A percentile compares a stretch with the other conserved stretches of the same genome.
Evolutionary conservation across 2,113 vertebrate genomes (phyloP).

Genomic region (Aplodontia rufa): DNA sequence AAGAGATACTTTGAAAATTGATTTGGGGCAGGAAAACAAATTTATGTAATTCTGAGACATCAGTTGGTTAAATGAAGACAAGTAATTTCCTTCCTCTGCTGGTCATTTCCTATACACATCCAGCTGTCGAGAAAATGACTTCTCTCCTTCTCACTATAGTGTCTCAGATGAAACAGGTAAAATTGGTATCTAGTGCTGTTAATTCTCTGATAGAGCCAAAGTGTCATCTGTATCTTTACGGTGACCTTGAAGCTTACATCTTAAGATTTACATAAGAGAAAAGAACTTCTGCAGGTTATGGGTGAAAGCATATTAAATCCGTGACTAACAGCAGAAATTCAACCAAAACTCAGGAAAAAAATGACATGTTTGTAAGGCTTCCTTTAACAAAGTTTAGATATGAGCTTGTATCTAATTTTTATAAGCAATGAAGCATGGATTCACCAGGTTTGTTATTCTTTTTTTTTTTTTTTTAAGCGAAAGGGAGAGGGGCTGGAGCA

Average conservation of each 20-base stretch:
- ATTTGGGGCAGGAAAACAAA: constrained; percentile 33
- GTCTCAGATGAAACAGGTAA: constrained; percentile 28
- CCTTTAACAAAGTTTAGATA: neutral
- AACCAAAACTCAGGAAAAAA: neutral
- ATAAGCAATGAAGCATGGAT: neutral
- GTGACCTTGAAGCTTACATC: constrained; percentile 66
- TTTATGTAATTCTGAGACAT: neutral
- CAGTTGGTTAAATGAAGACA: neutral
- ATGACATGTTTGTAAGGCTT: neutral
- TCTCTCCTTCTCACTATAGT: neutral
- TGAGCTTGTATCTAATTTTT: neutral
- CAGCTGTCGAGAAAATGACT: neutral
- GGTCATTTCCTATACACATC: neutral
- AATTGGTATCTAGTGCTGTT: constrained; percentile 60
- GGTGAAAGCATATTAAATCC: neutral
- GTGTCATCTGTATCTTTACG: constrained; percentile 74
- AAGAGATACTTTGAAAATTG: constrained; percentile 32
- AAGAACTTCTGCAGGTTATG: constrained; percentile 71
- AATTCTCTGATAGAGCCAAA: constrained; percentile 72
- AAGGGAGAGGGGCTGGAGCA: too few relatives aligned
- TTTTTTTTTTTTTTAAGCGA: too few relatives aligned
- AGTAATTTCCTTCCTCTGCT: neutral
- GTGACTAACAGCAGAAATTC: neutral
- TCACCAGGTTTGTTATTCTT: neutral
- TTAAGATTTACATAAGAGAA: constrained; percentile 76